Base-by-base conservation (phyloP, 2,888 invertebrate genomes). In the Volucella inflata region DNA sequence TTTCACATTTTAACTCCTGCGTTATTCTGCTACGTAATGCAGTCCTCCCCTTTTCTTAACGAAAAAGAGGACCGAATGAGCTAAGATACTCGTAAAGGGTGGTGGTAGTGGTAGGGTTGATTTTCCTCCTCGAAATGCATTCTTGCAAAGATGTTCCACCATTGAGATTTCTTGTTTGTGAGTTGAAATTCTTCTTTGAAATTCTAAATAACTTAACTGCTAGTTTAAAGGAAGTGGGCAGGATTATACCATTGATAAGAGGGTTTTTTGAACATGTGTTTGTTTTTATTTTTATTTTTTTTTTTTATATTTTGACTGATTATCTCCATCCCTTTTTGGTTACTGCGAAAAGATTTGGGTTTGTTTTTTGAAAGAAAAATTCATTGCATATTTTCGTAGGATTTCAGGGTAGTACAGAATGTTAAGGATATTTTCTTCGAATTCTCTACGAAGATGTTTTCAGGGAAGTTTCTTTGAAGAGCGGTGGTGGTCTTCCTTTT, bases 121-220 rank as follows among this genome's bases (percentile, higher is more conserved):
- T 76, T 76, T 57, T 21, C 51, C 71, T 80, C 65, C 30, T 40
- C 42, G 72, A 72, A 76, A 55, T 85, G 85, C 85, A 85, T 85
- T 85, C 85, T 57, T 77, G 51, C 76, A 57, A 77, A 71, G 81
- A 81, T 76, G 72, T 80, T 67, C 55, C 53, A 57, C 48, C 55
- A 64, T 65, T 46, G 76, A 70, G 84, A 67, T 85, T 72, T 85
- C 84, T 85, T 81, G 80, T 72, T 85, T 85, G 67, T 64, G 72
- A 84, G 81, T 76, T 57, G 30, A 80, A 85, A 85, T 85, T 85
- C 85, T 85, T 85, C 75, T 68, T 81, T 76, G 72, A 77, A 85
- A 85, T 85, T 85, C 85, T 81, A 72, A 85, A 85, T 85, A 85
- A 81, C 81, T 85, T 72, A 38, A 81, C 85, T 77, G 75, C 80